A percentile compares a stretch with the other conserved stretches of the same genome.
These are phyloP conservation scores for Cerceris ruficornis DNA, from an alignment of 2,888 invertebrate genomes.

Conservation along the genomic window DNA sequence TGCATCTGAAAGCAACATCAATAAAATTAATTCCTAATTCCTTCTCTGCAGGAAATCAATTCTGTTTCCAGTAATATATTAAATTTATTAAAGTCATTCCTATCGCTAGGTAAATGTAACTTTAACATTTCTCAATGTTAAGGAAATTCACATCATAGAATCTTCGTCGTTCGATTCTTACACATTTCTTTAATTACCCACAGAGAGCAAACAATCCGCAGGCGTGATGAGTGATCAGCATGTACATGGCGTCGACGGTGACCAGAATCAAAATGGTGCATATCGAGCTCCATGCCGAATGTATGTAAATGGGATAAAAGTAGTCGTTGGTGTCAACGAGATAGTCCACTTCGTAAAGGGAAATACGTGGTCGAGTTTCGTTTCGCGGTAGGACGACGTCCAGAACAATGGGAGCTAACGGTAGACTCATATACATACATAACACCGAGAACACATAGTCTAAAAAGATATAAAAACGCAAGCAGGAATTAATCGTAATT, in stretches of 20 bases:
- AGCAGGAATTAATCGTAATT: neutral
- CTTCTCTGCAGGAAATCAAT: too few relatives aligned
- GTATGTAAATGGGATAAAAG: constrained; percentile 13
- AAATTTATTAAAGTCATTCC: too few relatives aligned
- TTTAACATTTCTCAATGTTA: too few relatives aligned
- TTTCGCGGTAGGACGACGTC: constrained; percentile 28
- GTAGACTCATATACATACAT: neutral
- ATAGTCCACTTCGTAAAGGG: constrained; percentile 16
- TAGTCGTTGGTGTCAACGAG: constrained; percentile 23
- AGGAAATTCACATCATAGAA: too few relatives aligned
- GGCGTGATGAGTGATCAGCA: constrained; percentile 31
- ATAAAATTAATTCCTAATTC: too few relatives aligned
- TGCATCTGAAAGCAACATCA: too few relatives aligned
- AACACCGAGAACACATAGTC: neutral
- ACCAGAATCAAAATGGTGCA: neutral
- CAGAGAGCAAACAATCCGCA: constrained; percentile 36
- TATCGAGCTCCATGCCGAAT: neutral
- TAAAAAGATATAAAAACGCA: neutral
- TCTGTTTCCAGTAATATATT: too few relatives aligned
- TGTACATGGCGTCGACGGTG: constrained; percentile 25
- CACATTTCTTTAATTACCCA: constrained; percentile 21
- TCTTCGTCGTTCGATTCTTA: too few relatives aligned
- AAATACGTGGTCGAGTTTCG: constrained; percentile 26
- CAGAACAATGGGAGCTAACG: neutral
- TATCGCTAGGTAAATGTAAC: too few relatives aligned